A percentile compares a stretch with the other conserved stretches of the same genome.
phyloP scores from a whole-genome alignment of 2,888 invertebrate genomes.

The Unio pictorum region DNA sequence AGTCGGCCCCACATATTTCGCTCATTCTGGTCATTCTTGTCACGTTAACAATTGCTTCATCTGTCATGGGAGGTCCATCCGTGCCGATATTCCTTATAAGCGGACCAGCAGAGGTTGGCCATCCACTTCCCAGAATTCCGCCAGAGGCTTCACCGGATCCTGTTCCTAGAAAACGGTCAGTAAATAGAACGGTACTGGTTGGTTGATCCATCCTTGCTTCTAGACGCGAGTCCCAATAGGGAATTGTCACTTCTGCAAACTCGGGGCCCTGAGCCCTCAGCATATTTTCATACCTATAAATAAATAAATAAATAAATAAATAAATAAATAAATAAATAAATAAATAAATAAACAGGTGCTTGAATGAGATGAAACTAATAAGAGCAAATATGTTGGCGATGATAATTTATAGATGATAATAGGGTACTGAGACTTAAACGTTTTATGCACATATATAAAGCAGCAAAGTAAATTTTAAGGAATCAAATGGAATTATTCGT shows the following conservation, averaged over 20 bases:
- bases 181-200: conserved; percentile 44
- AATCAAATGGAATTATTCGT: no score
- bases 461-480: no score
- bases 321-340: conserved; percentile 3
- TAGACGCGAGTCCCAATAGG: conserved; percentile 56
- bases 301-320: not conserved
- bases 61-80: conserved; percentile 44
- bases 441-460: no score
- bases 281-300: conserved; percentile 53
- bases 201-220: conserved; percentile 36
- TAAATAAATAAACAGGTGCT: no score
- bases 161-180: conserved; percentile 42
- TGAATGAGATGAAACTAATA: no score
- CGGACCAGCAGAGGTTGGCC: conserved; percentile 41
- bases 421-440: no score
- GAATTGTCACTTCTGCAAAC: conserved; percentile 43
- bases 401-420: no score
- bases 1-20: conserved; percentile 40
- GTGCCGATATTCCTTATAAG: conserved; percentile 46
- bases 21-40: conserved; percentile 17
- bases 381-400: no score
- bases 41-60: conserved; percentile 36
- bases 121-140: conserved; percentile 48
- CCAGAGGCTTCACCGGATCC: conserved; percentile 40
- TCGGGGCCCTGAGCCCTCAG: conserved; percentile 45